Evolutionary conservation across 2,797 vertebrate genomes (phyloP), one percentile per base, ranked within the genome.

Genomic region (Esox lucius): DNA sequence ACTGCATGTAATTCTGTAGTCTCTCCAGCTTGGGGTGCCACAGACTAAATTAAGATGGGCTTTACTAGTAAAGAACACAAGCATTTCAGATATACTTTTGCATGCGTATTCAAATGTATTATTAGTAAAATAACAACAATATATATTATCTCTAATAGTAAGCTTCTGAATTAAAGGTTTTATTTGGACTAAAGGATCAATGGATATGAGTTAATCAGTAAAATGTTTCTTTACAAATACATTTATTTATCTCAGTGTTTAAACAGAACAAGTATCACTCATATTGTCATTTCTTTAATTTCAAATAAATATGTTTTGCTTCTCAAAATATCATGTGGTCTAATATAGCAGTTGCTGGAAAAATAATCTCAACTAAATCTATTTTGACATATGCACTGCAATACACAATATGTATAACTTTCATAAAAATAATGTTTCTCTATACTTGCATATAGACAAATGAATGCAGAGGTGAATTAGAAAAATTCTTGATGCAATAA

Each of bases 1-100:
- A 39, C 70, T 62, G 26, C 0, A 24, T 75, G 72, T 49, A 81
- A n/a, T 86, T 85, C 56, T 68, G 12, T 5, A 46, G 3, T 61
- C 0, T 26, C 0, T 56, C 87, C 93, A 92, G 89, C 78, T 77
- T 59, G 89, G 78, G 93, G 90, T 89, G 88, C 87, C 80, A 91
- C 73, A 90, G 86, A 84, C 86, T 81, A 84, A 77, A 42, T 72
- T 33, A 83, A 82, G 12, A 33, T 1, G 22, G 19, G 8, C 70
- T 35, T 24, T 19, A 48, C 22, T 24, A 28, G 4, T 24, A 26
- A 65, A 42, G n/a, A 19, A 51, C 35, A 39, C 35, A 39, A 39
- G 35, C 35, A 39, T 39, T 39, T 39, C 35, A 39, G 35, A 6
- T 39, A 39, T 39, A 39, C 35, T 39, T 39, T 39, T 3, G 35